phyloP scores from a whole-genome alignment of 1,140 invertebrate species.

The Nephotettix cincticeps region DNA sequence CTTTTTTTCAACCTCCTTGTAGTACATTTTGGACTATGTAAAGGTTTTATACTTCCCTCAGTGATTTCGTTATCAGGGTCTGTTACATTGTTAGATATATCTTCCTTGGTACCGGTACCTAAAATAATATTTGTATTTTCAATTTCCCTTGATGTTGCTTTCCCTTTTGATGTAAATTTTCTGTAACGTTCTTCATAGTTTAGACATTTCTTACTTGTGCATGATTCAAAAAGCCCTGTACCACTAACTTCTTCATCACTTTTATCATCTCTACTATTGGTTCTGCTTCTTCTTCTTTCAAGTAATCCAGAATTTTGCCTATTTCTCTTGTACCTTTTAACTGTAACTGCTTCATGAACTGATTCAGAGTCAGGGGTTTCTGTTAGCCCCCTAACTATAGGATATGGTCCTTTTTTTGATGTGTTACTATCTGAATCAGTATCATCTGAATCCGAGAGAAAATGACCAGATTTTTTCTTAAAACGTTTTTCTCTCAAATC shows the following conservation, averaged over 20 bases:
- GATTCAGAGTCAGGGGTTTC: background rate
- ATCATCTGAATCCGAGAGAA: conserved; percentile 6
- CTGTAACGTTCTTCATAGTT: background rate
- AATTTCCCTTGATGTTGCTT: too few relatives aligned
- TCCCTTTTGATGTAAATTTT: too few relatives aligned
- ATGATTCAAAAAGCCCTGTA: background rate
- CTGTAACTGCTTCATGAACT: background rate
- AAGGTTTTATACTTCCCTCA: background rate
- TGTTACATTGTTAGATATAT: conserved; percentile 34
- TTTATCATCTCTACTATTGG: background rate
- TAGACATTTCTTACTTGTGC: background rate
- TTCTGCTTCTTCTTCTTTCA: conserved; percentile 10
- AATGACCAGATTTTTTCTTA: background rate
- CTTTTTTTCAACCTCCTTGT: background rate
- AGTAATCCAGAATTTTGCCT: conserved; percentile 3
- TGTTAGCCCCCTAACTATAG: background rate
- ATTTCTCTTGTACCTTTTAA: background rate
- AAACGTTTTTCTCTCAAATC: conserved; percentile 21
- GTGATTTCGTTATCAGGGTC: background rate
- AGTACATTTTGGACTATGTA: conserved; percentile 12
- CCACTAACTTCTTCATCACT: background rate
- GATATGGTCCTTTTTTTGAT: background rate
- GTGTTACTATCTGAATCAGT: background rate
- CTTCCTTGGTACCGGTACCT: conserved; percentile 31
- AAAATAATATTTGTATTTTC: too few relatives aligned